These are phyloP conservation scores for Anastrepha ludens DNA, from an alignment of 1,140 invertebrate genomes.

Conservation along the genomic window DNA sequence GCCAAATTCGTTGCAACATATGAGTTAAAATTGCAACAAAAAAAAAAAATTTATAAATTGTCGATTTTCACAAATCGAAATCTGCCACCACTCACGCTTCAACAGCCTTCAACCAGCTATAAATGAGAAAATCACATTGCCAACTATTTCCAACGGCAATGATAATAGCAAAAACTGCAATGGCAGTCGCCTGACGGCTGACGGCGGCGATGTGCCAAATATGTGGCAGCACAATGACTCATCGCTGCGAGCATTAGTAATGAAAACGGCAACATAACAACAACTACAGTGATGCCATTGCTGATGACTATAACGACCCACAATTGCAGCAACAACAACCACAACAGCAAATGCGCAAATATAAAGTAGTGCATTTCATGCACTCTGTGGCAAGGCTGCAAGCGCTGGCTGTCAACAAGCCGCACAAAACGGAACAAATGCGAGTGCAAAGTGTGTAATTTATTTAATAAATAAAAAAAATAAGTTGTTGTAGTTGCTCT, in stretches of 20 bases:
- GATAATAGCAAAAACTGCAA: not conserved
- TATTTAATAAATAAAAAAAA: conserved; percentile 47
- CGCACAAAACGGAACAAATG: not conserved
- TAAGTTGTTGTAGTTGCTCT: not conserved
- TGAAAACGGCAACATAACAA: not conserved
- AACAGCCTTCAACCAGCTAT: conserved; percentile 30
- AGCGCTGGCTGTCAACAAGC: conserved; percentile 21
- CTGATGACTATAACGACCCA: conserved; percentile 11
- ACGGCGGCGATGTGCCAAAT: conserved; percentile 25
- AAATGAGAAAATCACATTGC: conserved; percentile 49
- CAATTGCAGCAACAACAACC: not conserved
- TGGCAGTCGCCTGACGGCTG: not conserved
- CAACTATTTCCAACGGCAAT: conserved; percentile 34
- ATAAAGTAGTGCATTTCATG: not conserved
- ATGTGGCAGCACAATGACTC: conserved; percentile 13
- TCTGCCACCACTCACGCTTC: conserved; percentile 39
- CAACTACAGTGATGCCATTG: not conserved
- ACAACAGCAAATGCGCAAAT: not conserved
- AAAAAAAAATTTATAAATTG: conserved; percentile 43
- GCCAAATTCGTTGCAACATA: conserved; percentile 39
- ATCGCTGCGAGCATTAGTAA: conserved; percentile 2
- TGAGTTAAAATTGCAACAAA: not conserved
- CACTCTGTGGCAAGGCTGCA: not conserved
- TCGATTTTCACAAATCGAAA: conserved; percentile 31
- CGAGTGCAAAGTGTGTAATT: conserved; percentile 34